Percentiles rank a stretch among this genome's conserved stretches.
These are phyloP conservation scores for Dryadula phaetusa DNA, from an alignment of 2,888 invertebrate genomes.

Conservation along the genomic window DNA sequence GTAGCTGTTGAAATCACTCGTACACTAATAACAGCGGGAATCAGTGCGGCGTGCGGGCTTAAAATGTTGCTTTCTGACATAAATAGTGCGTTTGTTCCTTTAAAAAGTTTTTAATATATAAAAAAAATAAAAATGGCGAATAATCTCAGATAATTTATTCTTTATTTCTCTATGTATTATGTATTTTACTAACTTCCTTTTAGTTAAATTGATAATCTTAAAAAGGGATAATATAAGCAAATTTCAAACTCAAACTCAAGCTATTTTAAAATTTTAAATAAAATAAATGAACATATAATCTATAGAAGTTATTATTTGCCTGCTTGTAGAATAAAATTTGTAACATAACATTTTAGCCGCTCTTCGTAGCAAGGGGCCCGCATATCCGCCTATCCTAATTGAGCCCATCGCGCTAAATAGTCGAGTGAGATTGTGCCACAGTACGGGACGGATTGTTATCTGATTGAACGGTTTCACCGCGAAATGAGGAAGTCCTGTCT, in stretches of 20 bases:
- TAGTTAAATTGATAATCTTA: not conserved
- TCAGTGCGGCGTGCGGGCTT: conserved; percentile 53
- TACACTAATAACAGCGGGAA: conserved; percentile 64
- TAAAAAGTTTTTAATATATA: not conserved
- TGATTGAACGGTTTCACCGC: conserved; percentile 71
- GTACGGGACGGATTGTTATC: conserved; percentile 69
- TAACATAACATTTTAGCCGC: conserved; percentile 31
- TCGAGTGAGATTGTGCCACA: conserved; percentile 64
- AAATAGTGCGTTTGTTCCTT: not conserved
- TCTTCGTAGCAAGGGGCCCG: conserved; percentile 73
- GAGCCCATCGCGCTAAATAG: conserved; percentile 83
- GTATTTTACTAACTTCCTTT: too few relatives aligned
- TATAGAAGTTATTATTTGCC: not conserved
- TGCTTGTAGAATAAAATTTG: not conserved
- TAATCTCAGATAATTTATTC: too few relatives aligned
- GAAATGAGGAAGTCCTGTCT: conserved; percentile 80
- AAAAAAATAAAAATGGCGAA: too few relatives aligned
- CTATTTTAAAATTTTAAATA: not conserved
- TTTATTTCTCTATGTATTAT: too few relatives aligned
- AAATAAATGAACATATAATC: not conserved
- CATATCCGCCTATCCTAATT: conserved; percentile 82
- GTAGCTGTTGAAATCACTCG: conserved; percentile 55
- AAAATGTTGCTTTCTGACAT: conserved; percentile 50
- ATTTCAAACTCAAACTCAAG: not conserved
- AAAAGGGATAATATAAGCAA: not conserved